Conservation (phyloP, 2,797 vertebrate species). For the Staurois parvus region DNA sequence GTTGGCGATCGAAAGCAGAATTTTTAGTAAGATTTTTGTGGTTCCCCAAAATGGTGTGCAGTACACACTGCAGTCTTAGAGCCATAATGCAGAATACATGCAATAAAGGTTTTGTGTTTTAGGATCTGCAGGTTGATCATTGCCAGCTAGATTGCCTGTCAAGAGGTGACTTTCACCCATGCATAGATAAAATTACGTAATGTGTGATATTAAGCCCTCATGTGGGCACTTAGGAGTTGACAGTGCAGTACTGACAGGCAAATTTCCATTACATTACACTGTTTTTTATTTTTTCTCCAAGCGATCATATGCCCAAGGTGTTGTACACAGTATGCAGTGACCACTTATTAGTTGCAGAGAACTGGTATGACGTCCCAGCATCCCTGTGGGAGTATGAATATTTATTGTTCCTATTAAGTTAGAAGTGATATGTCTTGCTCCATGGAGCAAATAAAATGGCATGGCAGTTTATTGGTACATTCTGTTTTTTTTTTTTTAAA, state of each 20-base stretch:
- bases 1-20: too few relatives aligned
- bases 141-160: background rate
- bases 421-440: slow-evolving; percentile 3
- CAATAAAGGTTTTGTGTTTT: too few relatives aligned
- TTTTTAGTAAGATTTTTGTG: too few relatives aligned
- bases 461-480: slow-evolving; percentile 9
- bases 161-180: background rate
- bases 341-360: slow-evolving; percentile 2
- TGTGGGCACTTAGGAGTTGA: background rate
- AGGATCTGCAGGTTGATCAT: too few relatives aligned
- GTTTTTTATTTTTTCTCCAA: background rate
- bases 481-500: slow-evolving; percentile 21
- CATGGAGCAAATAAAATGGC: background rate
- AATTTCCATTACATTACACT: background rate
- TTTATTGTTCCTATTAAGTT: slow-evolving; percentile 12
- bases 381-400: slow-evolving; percentile 17
- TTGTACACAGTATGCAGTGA: background rate
- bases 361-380: background rate
- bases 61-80: too few relatives aligned
- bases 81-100: too few relatives aligned
- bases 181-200: background rate
- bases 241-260: background rate
- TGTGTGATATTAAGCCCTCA: background rate
- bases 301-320: background rate
- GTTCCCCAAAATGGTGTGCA: too few relatives aligned